Evolutionary conservation across 2,113 vertebrate species (phyloP), one percentile per base, ranked within the genome.

Genomic region (Mus spicilegus): DNA sequence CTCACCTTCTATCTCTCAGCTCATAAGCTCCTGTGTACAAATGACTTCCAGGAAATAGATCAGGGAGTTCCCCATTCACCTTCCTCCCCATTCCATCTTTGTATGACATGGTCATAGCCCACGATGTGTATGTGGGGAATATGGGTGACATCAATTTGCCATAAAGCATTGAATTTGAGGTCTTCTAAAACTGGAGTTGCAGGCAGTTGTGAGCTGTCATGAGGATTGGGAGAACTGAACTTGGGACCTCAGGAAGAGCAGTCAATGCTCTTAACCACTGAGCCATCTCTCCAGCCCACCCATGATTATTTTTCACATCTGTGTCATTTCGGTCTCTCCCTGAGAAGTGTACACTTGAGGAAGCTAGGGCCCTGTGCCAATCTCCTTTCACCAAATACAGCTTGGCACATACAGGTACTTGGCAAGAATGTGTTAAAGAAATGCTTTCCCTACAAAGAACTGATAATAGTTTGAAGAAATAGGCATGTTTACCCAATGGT

Each of bases 1-100:
- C 42, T 42, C 76, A 20, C 22, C 30, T 49, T 65, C 73, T 33
- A 17, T 19, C 39, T 77, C 67, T 77, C 54, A 42, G 73, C 11
- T 86, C 65, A 10, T 49, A 69, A 19, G 61, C 42, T 5, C 39
- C 13, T 82, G 86, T 49, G 72, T 89, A 58, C 33, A 90, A 69
- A 69, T 33, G 8, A 87, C 70, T 61, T 58, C 63, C 12, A 30
- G 22, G 54, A 86, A 89, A 76, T 61, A 67, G 42, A 28, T 20
- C n/a, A 22, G 33, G n/a, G 33, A 2, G 2, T 4, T 36, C 16
- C 3, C 22, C 1, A 2, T 0, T 12, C 89, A n/a, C 26, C 69
- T 93, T 78, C 88, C 72, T 36, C 28, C 72, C 26, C 70, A 12
- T n/a, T 69, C 58, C 51, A 19, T 26, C 28, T 9, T 13, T 91